Conservation (phyloP, 2,888 invertebrate species). For the Emmelina monodactyla region DNA sequence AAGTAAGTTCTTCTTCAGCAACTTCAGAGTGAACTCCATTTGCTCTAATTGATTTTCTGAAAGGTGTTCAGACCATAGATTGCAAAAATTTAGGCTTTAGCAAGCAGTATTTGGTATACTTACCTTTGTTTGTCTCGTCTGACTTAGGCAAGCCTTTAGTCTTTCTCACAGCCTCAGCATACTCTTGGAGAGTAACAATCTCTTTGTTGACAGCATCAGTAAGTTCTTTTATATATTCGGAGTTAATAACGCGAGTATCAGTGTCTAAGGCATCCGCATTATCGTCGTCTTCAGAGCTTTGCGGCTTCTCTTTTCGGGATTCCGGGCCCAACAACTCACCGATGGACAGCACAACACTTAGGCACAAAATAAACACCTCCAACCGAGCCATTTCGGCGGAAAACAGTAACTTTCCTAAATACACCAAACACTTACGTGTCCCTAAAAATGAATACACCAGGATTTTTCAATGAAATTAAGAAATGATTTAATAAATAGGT, state of each 20-base stretch:
- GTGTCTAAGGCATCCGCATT: conserved; percentile 18
- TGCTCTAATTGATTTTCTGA: conserved; percentile 35
- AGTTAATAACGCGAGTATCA: conserved; percentile 23
- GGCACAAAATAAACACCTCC: conserved; percentile 28
- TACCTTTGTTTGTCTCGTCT: conserved; percentile 27
- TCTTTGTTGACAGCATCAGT: conserved; percentile 39
- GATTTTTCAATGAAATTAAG: too few relatives aligned
- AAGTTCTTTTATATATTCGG: conserved; percentile 34
- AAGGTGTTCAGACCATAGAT: too few relatives aligned
- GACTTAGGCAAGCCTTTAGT: conserved; percentile 25
- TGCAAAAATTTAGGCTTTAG: neutral
- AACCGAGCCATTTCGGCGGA: conserved; percentile 30
- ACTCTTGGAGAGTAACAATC: conserved; percentile 35
- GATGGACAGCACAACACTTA: conserved; percentile 32
- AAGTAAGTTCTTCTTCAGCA: conserved; percentile 52
- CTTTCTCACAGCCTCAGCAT: conserved; percentile 37
- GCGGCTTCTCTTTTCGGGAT: conserved; percentile 25
- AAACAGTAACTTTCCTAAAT: conserved; percentile 21
- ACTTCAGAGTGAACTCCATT: conserved; percentile 42
- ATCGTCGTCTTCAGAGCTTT: conserved; percentile 28
- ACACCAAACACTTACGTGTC: conserved; percentile 48
- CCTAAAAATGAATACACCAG: too few relatives aligned
- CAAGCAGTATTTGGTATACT: too few relatives aligned
- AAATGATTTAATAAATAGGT: too few relatives aligned
- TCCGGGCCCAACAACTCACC: conserved; percentile 47